Base-by-base conservation (phyloP, 2,113 vertebrate species). In the Pomatorhinus ruficollis region DNA sequence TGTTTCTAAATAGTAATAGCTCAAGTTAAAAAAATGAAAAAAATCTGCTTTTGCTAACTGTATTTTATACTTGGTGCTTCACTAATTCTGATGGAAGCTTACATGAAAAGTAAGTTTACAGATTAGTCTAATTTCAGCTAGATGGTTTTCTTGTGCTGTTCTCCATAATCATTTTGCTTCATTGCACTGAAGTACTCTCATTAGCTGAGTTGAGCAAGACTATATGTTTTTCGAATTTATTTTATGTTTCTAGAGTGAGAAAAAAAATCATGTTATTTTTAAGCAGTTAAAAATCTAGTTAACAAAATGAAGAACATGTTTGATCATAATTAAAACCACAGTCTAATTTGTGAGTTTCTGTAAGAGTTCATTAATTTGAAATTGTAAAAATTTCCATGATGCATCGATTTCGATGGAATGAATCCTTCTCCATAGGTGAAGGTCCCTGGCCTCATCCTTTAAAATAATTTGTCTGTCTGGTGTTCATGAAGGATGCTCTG, bases 281-380 rank as follows among this genome's bases (percentile, higher is more conserved):
- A 82, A 84, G 72, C 60, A 87, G 65, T 71, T 94, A 71, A 94
- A 82, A 45, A 65, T 81, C 57, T 91, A 83, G 91, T 87, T 93
- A 91, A 87, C 42, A 77, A 83, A 91, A 83, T 72, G 40, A 94
- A 91, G 49, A 90, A 75, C 89, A 68, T 87, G n/a, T 39, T 88
- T 87, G 76, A 84, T 93, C 77, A 49, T 93, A 84, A 90, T 96
- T 96, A 93, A 95, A 92, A 50, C 66, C 57, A 49, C 65, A 68
- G 2, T 82, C 39, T 78, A 59, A 93, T 87, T 70, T 84, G 44
- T 68, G 44, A 87, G 59, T 78, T 93, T 89, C 83, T 81, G 3
- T 63, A 74, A 63, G 54, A 78, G 93, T 89, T 92, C 33, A 60
- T 90, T 90, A 31, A 76, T 56, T 27, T 83, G 39, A 81, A 74